Base-by-base conservation (phyloP, 1,140 invertebrate species). In the Polyergus mexicanus region DNA sequence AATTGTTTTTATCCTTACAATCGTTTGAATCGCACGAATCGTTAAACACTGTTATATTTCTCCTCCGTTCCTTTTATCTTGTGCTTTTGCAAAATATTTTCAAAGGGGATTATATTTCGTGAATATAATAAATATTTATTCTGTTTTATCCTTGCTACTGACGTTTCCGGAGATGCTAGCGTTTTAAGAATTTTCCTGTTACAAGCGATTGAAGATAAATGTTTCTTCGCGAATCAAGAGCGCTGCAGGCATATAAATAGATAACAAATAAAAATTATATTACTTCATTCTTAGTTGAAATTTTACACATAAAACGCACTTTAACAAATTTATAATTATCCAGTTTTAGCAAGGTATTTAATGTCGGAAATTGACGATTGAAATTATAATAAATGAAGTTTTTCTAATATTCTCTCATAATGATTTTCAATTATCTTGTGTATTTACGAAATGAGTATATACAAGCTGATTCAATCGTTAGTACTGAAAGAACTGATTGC, bases 81-180 rank as follows among this genome's bases (percentile, higher is more conserved):
- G 5, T 74, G 35, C 8, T 8, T 28, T 4, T 62, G 16, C 2
- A 8, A 13, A 62, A 13, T 62, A 62, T 41, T 60, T 75, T 41
- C 35, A 22, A 19, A 63, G 13, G 35, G n/a, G 35, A 63, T 62
- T 63, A 38, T 19, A 38, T 60, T 28, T 16, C 54, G 7, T 28
- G 22, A 76, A 32, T 41, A 41, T 25, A 76, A 76, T 76, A 63
- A 19, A 44, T 63, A 76, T 63, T 76, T 76, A 44, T 76, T 63
- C 38, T n/a, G 28, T 76, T 63, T 35, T 25, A 63, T 10, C 41
- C 4, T 44, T 19, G 11, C 35, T 76, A 28, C 32, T 63, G 38
- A 41, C 16, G 19, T 28, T 76, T 28, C n/a, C 10, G 13, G 56
- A 63, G 28, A 41, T 60, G 5, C 35, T 6, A 13, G 35, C 3